These are phyloP conservation scores for Drosophila mettleri DNA, from an alignment of 2,888 invertebrate species.

Conservation along the genomic window DNA sequence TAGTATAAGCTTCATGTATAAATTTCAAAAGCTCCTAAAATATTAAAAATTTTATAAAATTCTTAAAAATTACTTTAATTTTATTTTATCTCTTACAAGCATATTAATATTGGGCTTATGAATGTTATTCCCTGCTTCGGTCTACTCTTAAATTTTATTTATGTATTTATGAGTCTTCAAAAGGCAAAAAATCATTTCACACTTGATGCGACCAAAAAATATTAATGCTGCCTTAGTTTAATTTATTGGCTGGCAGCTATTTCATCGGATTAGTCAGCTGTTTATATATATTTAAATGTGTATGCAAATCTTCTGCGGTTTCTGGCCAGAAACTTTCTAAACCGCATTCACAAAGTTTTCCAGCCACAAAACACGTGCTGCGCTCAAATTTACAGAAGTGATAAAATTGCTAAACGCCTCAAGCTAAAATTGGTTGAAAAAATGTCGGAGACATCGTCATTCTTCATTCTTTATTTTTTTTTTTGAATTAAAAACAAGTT, in stretches of 20 bases:
- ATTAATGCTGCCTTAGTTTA: slow-evolving; percentile 47
- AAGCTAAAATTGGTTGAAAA: slow-evolving; percentile 1
- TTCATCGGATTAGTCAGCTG: slow-evolving; percentile 29
- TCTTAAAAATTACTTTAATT: neutral
- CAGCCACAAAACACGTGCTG: slow-evolving; percentile 58
- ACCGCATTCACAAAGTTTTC: slow-evolving; percentile 63
- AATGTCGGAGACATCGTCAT: slow-evolving; percentile 43
- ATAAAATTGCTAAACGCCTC: slow-evolving; percentile 41
- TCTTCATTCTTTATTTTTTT: neutral
- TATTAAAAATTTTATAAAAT: neutral
- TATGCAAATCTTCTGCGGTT: slow-evolving; percentile 57
- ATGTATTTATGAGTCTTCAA: neutral
- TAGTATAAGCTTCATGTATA: too few relatives aligned
- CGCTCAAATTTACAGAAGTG: slow-evolving; percentile 26
- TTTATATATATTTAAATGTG: neutral
- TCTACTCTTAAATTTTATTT: neutral
- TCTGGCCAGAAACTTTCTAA: slow-evolving; percentile 67
- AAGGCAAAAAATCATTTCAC: slow-evolving; percentile 21
- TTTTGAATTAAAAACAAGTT: slow-evolving; percentile 62
- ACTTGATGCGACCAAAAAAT: slow-evolving; percentile 22
- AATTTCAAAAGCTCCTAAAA: neutral
- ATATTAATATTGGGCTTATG: neutral
- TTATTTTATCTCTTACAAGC: neutral
- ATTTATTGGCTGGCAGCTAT: slow-evolving; percentile 45
- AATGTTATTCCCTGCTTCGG: neutral